Percentiles rank a stretch among this genome's conserved stretches.
Evolutionary conservation across 2,888 invertebrate species (phyloP).

Genomic region (Oasisia sp.): DNA sequence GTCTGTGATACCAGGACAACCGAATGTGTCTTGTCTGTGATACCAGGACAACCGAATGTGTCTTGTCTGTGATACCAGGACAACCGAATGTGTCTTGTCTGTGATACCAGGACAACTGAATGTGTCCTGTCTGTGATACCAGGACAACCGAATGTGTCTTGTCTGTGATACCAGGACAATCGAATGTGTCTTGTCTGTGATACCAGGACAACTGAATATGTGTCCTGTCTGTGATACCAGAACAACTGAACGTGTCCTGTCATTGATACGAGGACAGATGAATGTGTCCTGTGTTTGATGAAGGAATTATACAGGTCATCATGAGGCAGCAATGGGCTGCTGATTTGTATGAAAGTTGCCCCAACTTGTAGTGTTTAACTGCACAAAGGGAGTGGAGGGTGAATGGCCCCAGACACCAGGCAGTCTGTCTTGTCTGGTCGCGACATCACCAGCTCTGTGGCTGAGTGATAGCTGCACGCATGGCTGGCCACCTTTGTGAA

Average conservation of each 20-base stretch:
- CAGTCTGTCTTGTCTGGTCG: not conserved
- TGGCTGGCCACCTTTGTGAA: not conserved
- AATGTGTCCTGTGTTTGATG: not conserved
- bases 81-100: not conserved
- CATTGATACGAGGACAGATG: not conserved
- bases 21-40: not conserved
- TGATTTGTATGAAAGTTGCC: slow-evolving; percentile 6
- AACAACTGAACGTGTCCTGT: not conserved
- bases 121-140: not conserved
- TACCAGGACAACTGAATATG: not conserved
- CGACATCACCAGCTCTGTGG: not conserved
- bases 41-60: not conserved
- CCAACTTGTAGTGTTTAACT: not conserved
- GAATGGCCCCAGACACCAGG: not conserved
- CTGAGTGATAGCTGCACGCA: not conserved
- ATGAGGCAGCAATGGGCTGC: not conserved
- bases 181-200: not conserved
- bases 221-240: not conserved
- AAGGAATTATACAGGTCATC: not conserved
- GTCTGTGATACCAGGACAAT: not conserved
- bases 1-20: not conserved
- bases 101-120: not conserved
- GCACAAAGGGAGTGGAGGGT: not conserved
- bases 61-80: not conserved
- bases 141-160: not conserved